phyloP scores from a whole-genome alignment of 2,888 invertebrate species.

The Opisthograptis luteolata region DNA sequence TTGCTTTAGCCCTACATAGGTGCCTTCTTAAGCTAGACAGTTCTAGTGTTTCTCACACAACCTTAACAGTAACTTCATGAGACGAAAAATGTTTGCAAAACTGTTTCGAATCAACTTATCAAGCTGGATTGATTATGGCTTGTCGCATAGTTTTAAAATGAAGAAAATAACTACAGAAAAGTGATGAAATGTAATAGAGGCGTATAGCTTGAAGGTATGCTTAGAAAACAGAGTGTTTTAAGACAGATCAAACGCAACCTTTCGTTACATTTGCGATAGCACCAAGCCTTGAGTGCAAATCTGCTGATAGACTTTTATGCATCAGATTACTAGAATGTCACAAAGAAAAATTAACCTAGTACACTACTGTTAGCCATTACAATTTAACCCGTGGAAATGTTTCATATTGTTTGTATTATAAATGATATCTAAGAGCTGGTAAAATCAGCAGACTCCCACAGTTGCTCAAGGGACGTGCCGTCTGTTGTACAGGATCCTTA shows the following conservation, averaged over 20 bases:
- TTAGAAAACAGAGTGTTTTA: constrained; percentile 38
- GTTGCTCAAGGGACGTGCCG: background rate
- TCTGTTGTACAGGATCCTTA: constrained; percentile 22
- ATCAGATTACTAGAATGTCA: no score
- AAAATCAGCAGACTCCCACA: constrained; percentile 24
- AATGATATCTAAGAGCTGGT: no score
- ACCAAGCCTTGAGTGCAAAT: constrained; percentile 62
- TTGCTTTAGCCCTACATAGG: no score
- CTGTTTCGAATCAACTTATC: constrained; percentile 51
- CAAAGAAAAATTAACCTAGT: no score
- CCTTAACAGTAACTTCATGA: constrained; percentile 81
- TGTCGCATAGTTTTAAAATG: constrained; percentile 48
- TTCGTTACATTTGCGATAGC: constrained; percentile 52
- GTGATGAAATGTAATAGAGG: constrained; percentile 59
- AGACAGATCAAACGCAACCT: constrained; percentile 7
- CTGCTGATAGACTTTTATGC: constrained; percentile 58
- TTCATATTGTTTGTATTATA: no score
- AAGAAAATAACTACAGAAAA: constrained; percentile 69
- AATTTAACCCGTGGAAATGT: no score
- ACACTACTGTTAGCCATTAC: no score
- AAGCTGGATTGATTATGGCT: constrained; percentile 61
- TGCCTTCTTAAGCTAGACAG: constrained; percentile 4
- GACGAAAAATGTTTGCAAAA: constrained; percentile 85
- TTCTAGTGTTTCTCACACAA: constrained; percentile 74
- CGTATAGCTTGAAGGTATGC: constrained; percentile 63